phyloP scores from a whole-genome alignment of 2,888 invertebrate genomes.

The Ashinkailepas kermadecensis region DNA sequence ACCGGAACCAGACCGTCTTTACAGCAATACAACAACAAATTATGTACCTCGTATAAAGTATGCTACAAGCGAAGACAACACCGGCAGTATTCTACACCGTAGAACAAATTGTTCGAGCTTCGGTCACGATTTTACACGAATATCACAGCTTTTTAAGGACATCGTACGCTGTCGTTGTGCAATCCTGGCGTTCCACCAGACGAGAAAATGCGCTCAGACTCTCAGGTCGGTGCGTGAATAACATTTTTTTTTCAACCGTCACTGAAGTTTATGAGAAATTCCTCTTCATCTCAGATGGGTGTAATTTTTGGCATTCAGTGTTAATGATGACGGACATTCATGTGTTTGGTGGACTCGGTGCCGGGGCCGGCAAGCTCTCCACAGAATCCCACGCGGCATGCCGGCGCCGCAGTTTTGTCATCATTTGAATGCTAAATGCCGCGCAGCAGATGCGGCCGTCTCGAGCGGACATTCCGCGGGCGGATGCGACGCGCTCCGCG shows the following conservation, averaged over 20 bases:
- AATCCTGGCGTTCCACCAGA: neutral
- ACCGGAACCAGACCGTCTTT: too few relatives aligned
- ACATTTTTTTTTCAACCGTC: slow-evolving; percentile 3
- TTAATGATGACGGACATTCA: slow-evolving; percentile 6
- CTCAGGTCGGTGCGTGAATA: neutral
- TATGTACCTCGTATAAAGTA: too few relatives aligned
- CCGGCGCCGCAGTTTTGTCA: neutral
- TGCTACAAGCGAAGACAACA: too few relatives aligned
- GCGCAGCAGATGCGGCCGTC: neutral
- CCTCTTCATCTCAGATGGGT: neutral
- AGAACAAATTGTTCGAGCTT: too few relatives aligned
- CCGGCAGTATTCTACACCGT: too few relatives aligned
- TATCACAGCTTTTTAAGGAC: neutral
- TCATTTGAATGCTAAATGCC: slow-evolving; percentile 11
- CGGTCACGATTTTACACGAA: neutral
- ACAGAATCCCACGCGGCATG: neutral
- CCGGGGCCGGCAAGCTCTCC: neutral
- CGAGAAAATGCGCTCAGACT: neutral
- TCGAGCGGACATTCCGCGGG: neutral
- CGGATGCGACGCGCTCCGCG: neutral
- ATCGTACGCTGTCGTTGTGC: neutral
- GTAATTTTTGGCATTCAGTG: slow-evolving; percentile 7
- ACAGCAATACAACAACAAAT: too few relatives aligned
- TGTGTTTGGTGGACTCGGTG: neutral
- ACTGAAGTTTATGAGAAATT: neutral